Evolutionary conservation across 2,888 invertebrate genomes (phyloP), one percentile per base, ranked within the genome.

Genomic region (Erebia aethiops): DNA sequence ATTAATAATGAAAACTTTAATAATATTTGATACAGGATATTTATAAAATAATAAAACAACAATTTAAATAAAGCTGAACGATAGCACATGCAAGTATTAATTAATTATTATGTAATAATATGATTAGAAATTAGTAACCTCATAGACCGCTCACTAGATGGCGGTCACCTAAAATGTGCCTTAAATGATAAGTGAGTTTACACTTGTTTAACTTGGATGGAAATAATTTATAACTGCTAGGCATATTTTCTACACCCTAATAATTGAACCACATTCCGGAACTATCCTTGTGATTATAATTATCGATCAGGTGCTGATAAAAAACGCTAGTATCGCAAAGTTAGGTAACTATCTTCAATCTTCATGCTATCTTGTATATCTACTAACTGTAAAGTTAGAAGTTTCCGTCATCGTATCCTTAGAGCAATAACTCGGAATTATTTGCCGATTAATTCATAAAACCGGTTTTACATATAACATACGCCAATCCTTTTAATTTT

Each of bases 241-340:
- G n/a, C n/a, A 35, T 35, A 35, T 35, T 5, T 49, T 49, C 49
- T 49, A 62, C 13, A 49, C 10, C 21, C 49, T 21, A 64, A 41
- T 46, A 56, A 14, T 41, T n/a, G 43, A 66, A 66, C 21, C 56
- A 21, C 18, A 16, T 18, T 62, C 66, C 66, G 66, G 66, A 66
- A 66, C 66, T 66, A 57, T 66, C 56, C 56, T 66, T 66, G 46
- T 4, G 13, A 11, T 46, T 46, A 46, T 46, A 41, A 54, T 18
- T 46, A 21, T 56, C 21, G 16, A 65, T 66, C 21, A 9, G 62
- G 2, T 49, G 14, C 66, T 56, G 66, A 66, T 66, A 57, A 66
- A 66, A 46, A 51, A 51, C 51, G 26, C 35, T 35, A 26, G 46
- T 18, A 16, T 54, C 26, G 35, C 11, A 43, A 43, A 43, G 43